Evolutionary conservation across 2,113 vertebrate genomes (phyloP), one percentile per base, ranked within the genome.

Genomic region (Donacobius atricapilla): DNA sequence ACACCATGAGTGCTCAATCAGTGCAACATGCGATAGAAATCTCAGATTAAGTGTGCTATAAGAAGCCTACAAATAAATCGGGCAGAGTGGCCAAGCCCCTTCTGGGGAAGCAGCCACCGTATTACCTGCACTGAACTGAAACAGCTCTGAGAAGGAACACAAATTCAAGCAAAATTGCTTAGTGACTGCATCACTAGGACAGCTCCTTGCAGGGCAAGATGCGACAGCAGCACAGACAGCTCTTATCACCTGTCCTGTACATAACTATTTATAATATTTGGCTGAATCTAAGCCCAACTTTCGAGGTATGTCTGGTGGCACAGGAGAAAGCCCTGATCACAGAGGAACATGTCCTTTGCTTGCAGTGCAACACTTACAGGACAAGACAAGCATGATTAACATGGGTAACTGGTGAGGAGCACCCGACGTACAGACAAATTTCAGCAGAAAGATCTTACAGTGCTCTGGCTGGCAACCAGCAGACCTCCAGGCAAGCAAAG

Each of bases 351-450:
- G 8, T 54, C 35, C 15, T 61, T 65, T 71, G 45, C 64, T 21
- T 54, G 5, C 75, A 92, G 39, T 19, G 47, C 73, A 87, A 47
- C 20, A 37, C 40, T 92, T 45, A 83, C 53, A 90, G 53, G 61
- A 84, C 47, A 91, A 84, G 90, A 90, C 81, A 93, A 61, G 66
- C 71, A 85, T 48, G 50, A 94, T 68, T 91, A 93, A 85, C 80
- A 24, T 0, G 16, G 77, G 10, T 17, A 60, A 69, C 56, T 50
- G 58, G 42, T 57, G 54, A 87, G 86, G 66, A 93, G 83, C 47
- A 71, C 53, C 27, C 11, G 1, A 76, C 1, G 10, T 5, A 7
- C 31, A 42, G 0, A 77, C 0, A 1, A 31, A 75, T 80, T 89
- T 79, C 93, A 89, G 61, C 65, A 87, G 47, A 42, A 83, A 91